Evolutionary conservation across 2,113 vertebrate genomes (phyloP).

Genomic region (Dromaius novaehollandiae): DNA sequence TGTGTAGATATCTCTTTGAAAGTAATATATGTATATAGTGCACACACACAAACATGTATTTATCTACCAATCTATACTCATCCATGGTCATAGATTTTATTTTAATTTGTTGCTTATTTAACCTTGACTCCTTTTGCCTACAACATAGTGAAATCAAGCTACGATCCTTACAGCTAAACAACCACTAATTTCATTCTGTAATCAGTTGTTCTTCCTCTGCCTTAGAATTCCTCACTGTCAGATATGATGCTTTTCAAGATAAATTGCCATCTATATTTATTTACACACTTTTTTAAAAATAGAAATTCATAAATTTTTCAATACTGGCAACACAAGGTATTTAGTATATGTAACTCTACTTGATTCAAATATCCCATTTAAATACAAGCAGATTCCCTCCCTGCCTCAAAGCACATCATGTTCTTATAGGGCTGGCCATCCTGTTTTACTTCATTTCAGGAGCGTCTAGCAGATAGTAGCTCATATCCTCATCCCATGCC

Average conservation of each 20-base stretch:
- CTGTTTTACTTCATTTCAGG: neutral
- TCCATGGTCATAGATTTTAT: neutral
- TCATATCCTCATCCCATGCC: neutral
- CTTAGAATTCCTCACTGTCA: neutral
- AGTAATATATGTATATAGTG: neutral
- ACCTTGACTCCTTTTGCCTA: neutral
- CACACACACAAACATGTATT: neutral
- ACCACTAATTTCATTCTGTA: neutral
- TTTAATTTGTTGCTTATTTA: neutral
- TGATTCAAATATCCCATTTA: neutral
- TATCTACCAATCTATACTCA: accelerated
- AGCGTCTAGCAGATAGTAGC: neutral
- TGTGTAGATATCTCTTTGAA: neutral
- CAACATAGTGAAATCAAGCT: neutral
- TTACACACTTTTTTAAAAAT: neutral
- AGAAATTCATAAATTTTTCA: neutral
- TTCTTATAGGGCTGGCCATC: neutral
- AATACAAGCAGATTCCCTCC: neutral
- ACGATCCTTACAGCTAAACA: neutral
- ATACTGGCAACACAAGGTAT: neutral
- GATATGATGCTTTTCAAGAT: neutral
- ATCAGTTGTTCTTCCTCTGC: neutral
- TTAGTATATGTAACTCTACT: neutral
- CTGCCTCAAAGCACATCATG: neutral
- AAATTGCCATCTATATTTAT: neutral